Evolutionary conservation across 2,797 vertebrate species (phyloP).

Genomic region (Anomalospiza imberbis): DNA sequence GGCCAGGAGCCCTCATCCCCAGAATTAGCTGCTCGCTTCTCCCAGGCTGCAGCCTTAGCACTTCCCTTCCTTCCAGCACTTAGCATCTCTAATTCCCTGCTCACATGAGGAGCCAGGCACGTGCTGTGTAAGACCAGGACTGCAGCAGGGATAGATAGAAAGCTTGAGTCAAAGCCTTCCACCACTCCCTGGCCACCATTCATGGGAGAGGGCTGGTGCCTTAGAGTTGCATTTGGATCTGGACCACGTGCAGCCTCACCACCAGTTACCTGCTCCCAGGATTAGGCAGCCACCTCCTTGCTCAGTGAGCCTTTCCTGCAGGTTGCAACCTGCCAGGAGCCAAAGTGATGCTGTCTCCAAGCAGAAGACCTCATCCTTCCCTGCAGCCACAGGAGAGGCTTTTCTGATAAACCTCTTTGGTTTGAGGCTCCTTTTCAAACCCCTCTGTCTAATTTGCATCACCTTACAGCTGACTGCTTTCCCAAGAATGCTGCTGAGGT

Average conservation of each 20-base stretch:
- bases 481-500: not conserved
- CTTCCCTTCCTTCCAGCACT: not conserved
- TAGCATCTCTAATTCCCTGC: rapidly evolving
- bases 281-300: not conserved
- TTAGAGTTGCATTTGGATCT: not conserved
- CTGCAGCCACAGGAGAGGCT: not conserved
- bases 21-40: not conserved
- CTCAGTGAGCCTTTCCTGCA: not conserved
- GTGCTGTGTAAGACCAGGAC: not conserved
- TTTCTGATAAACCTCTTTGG: not conserved
- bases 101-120: rapidly evolving
- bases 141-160: not conserved
- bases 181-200: not conserved
- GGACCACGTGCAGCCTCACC: rapidly evolving
- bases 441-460: not conserved
- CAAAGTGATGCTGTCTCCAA: not conserved
- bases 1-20: not conserved
- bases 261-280: rapidly evolving
- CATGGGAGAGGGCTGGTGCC: not conserved
- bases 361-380: constrained; percentile 10
- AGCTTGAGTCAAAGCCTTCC: not conserved
- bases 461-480: not conserved
- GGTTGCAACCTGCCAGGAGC: not conserved
- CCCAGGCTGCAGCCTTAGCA: not conserved
- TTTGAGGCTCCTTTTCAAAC: not conserved